Conservation (phyloP, 1,140 invertebrate species). For the Bicyclus anynana region DNA sequence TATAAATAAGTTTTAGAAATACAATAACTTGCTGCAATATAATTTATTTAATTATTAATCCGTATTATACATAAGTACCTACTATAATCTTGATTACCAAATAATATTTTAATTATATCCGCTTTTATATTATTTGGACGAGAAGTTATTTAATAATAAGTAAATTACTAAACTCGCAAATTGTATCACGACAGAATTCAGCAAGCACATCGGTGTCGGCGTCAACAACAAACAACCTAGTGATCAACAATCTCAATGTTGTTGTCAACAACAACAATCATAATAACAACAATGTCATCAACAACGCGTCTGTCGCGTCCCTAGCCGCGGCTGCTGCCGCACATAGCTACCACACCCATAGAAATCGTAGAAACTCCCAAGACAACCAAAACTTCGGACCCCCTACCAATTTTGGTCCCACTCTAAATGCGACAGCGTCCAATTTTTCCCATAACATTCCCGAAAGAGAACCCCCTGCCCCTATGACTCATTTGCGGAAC, state of each 20-base stretch:
- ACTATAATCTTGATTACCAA: not conserved
- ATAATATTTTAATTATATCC: not conserved
- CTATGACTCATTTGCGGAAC: constrained; percentile 71
- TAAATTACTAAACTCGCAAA: constrained; percentile 10
- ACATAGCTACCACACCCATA: constrained; percentile 66
- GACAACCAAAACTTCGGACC: constrained; percentile 64
- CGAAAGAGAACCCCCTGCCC: constrained; percentile 60
- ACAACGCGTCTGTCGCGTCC: constrained; percentile 71
- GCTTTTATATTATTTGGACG: not conserved
- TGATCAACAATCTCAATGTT: constrained; percentile 76
- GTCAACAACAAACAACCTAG: constrained; percentile 75
- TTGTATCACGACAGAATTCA: constrained; percentile 44
- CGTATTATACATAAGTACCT: too few relatives aligned
- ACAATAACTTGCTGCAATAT: too few relatives aligned
- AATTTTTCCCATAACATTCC: constrained; percentile 64
- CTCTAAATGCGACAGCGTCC: constrained; percentile 60
- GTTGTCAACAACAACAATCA: constrained; percentile 78
- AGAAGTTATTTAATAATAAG: constrained; percentile 2
- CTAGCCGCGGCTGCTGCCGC: constrained; percentile 71
- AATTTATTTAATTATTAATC: too few relatives aligned
- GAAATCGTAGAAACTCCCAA: constrained; percentile 68
- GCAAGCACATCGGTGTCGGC: constrained; percentile 68
- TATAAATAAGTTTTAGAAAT: too few relatives aligned
- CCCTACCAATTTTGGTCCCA: constrained; percentile 65
- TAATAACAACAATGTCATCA: constrained; percentile 76